Evolutionary conservation across 2,113 vertebrate genomes (phyloP).

Genomic region (Dinomys branickii): DNA sequence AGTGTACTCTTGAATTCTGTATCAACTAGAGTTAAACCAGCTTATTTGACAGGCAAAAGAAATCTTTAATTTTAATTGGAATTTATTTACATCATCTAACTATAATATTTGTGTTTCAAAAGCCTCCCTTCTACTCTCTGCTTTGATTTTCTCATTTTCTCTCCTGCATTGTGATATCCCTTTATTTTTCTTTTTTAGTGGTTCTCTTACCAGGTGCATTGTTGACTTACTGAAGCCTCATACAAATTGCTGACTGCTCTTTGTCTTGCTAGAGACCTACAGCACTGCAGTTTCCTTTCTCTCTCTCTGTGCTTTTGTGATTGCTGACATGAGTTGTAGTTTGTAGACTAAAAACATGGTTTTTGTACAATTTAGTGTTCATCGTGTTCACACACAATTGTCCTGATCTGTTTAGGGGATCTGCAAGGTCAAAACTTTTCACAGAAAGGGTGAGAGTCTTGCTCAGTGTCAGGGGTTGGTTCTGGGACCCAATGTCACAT

Average conservation of each 20-base stretch:
- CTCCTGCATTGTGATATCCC: not conserved
- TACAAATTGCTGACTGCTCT: not conserved
- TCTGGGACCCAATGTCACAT: not conserved
- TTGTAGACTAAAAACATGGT: not conserved
- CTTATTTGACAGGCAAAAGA: conserved; percentile 15
- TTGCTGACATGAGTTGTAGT: not conserved
- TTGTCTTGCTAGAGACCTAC: not conserved
- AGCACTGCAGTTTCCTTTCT: not conserved
- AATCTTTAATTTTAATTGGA: not conserved
- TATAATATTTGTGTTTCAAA: not conserved
- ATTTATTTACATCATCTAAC: not conserved
- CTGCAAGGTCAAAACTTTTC: not conserved
- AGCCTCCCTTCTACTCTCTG: not conserved
- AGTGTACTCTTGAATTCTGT: no score
- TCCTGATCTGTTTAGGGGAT: not conserved
- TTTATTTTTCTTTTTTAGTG: not conserved
- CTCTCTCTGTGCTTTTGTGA: not conserved
- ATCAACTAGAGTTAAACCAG: conserved; percentile 57
- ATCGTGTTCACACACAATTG: not conserved
- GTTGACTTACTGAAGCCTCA: not conserved
- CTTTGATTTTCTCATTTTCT: not conserved
- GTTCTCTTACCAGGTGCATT: not conserved
- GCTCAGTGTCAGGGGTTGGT: not conserved
- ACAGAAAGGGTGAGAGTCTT: not conserved
- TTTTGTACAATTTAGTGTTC: not conserved